phyloP scores from a whole-genome alignment of 2,113 vertebrate genomes.

The Enhydra lutris region DNA sequence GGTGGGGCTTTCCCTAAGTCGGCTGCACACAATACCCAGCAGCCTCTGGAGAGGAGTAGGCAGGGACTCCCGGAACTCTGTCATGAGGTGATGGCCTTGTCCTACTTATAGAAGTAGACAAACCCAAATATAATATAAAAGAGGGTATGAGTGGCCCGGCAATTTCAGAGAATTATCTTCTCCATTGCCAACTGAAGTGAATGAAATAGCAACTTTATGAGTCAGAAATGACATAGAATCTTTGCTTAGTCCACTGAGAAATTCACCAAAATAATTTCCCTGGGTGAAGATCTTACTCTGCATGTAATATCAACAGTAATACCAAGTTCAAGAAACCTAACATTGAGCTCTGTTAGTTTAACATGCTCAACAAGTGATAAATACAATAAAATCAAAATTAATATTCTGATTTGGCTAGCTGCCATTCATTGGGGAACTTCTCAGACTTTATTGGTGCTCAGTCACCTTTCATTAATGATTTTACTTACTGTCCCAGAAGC shows the following conservation, averaged over 20 bases:
- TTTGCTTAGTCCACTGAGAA: slow-evolving; percentile 6
- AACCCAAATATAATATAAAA: not conserved
- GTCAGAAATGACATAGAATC: not conserved
- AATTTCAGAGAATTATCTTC: slow-evolving; percentile 14
- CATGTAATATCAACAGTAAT: not conserved
- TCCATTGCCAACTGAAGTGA: not conserved
- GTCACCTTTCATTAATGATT: slow-evolving; percentile 58
- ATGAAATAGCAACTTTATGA: not conserved
- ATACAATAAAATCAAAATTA: slow-evolving; percentile 41
- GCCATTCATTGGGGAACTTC: not conserved
- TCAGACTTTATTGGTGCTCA: slow-evolving; percentile 23
- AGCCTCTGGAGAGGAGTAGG: not conserved
- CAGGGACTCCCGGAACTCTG: not conserved
- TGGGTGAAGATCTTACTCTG: not conserved
- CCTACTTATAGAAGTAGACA: not conserved
- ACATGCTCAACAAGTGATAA: not conserved
- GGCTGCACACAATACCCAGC: not conserved
- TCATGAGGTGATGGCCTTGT: not conserved
- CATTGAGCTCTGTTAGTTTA: slow-evolving; percentile 40
- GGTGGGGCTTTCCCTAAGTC: not conserved
- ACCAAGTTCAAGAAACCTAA: not conserved
- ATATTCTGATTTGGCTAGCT: not conserved
- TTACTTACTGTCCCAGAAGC: slow-evolving; percentile 56
- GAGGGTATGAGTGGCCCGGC: not conserved
- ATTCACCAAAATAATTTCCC: slow-evolving; percentile 38